These are phyloP conservation scores for Leguminivora glycinivorella DNA, from an alignment of 1,140 invertebrate genomes.

Conservation along the genomic window DNA sequence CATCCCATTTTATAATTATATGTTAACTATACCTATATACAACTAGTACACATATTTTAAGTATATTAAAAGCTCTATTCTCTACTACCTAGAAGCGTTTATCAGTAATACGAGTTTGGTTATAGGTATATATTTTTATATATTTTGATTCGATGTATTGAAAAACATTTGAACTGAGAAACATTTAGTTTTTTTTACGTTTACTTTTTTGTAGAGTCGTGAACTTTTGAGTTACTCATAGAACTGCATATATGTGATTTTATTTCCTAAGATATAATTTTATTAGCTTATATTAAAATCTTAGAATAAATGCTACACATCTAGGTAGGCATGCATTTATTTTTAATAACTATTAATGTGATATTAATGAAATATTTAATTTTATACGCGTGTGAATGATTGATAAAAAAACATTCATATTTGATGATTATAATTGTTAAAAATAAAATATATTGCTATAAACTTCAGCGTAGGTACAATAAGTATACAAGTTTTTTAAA, in stretches of 20 bases:
- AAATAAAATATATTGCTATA: neutral
- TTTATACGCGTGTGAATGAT: neutral
- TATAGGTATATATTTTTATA: too few species aligned
- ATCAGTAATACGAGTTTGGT: neutral
- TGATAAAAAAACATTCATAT: neutral
- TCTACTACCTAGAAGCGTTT: neutral
- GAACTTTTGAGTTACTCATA: too few species aligned
- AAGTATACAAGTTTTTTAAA: neutral
- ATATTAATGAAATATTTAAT: neutral
- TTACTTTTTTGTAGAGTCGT: too few species aligned
- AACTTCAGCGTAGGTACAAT: too few species aligned
- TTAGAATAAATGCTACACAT: too few species aligned
- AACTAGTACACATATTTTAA: neutral
- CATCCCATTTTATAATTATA: neutral
- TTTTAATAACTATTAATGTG: too few species aligned
- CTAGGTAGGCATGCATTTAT: too few species aligned
- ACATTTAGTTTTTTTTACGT: too few species aligned
- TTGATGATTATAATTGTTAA: conserved; percentile 7
- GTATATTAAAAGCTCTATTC: neutral
- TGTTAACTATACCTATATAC: neutral
- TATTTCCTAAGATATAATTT: too few species aligned
- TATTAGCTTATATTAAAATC: too few species aligned
- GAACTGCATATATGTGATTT: too few species aligned
- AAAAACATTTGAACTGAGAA: neutral
- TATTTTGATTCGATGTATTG: neutral